Evolutionary conservation across 2,797 vertebrate genomes (phyloP).

Genomic region (Chelmon rostratus): DNA sequence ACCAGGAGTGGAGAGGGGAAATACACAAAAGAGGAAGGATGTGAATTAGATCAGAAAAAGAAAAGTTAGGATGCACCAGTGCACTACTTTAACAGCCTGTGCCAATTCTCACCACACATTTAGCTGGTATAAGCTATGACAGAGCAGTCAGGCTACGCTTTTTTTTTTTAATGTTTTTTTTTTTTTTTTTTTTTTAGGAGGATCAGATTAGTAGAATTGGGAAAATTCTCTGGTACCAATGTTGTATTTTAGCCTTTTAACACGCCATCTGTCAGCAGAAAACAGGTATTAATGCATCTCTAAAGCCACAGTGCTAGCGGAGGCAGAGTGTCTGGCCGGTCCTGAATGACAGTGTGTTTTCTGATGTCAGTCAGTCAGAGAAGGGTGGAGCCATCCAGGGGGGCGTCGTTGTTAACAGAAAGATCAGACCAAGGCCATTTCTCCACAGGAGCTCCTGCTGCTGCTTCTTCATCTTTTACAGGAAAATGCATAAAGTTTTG

Average conservation of each 20-base stretch:
- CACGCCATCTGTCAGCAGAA: slow-evolving; percentile 11
- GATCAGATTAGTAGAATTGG: not conserved
- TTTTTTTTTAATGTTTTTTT: not conserved
- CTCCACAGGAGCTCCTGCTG: slow-evolving; percentile 13
- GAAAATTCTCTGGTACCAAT: not conserved
- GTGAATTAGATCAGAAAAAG: not conserved
- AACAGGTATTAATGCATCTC: slow-evolving; percentile 15
- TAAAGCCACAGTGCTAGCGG: not conserved
- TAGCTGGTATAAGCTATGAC: not conserved
- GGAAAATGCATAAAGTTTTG: not conserved
- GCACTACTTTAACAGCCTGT: not conserved
- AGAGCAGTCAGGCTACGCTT: not conserved
- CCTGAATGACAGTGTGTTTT: slow-evolving; percentile 7
- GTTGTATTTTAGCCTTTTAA: slow-evolving; percentile 15
- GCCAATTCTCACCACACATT: not conserved
- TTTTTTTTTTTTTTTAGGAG: not conserved
- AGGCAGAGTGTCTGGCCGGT: not conserved
- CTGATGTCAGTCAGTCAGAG: slow-evolving; percentile 3
- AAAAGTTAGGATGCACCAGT: not conserved
- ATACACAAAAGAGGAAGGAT: not conserved
- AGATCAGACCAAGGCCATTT: slow-evolving; percentile 11
- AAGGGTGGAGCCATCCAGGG: slow-evolving; percentile 10
- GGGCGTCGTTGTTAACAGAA: slow-evolving; percentile 4
- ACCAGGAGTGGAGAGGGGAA: not conserved
- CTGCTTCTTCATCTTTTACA: slow-evolving; percentile 10